Conservation (phyloP, 2,888 invertebrate genomes). For the Tolmerus cingulatus region DNA sequence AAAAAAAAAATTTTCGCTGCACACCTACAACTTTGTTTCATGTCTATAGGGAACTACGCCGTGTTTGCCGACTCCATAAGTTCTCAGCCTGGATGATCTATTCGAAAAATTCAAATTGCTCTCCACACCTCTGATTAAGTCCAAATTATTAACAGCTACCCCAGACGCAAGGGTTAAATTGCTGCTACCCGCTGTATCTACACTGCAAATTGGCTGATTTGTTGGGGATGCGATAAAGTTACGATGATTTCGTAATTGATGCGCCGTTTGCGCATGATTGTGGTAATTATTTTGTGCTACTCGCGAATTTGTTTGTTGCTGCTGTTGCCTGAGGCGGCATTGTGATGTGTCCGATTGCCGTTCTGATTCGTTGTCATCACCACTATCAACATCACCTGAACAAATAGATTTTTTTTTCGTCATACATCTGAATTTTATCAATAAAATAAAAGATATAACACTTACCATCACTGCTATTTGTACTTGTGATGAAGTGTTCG, state of each 20-base stretch:
- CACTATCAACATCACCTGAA: slow-evolving; percentile 83
- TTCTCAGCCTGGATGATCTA: slow-evolving; percentile 51
- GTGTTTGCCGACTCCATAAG: slow-evolving; percentile 51
- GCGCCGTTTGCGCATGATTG: slow-evolving; percentile 47
- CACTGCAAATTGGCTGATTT: background rate
- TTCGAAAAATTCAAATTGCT: slow-evolving; percentile 50
- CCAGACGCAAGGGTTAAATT: slow-evolving; percentile 37
- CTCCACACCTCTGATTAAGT: slow-evolving; percentile 53
- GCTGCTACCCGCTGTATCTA: background rate
- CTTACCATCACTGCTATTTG: slow-evolving; percentile 85
- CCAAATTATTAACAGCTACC: slow-evolving; percentile 53
- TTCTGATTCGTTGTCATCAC: slow-evolving; percentile 73
- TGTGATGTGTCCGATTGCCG: slow-evolving; percentile 64
- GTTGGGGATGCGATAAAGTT: background rate
- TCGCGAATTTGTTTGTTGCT: slow-evolving; percentile 47
- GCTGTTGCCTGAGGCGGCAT: slow-evolving; percentile 39
- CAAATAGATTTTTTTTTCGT: background rate
- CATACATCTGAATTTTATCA: background rate
- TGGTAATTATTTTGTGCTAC: slow-evolving; percentile 50
- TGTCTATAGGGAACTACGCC: slow-evolving; percentile 52
- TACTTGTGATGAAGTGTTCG: slow-evolving; percentile 78
- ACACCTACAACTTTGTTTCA: slow-evolving; percentile 53
- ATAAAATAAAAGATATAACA: background rate
- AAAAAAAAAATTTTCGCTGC: background rate
- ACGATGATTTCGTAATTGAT: slow-evolving; percentile 43